These are phyloP conservation scores for Erinaceus europaeus DNA, from an alignment of 2,113 vertebrate species.

Conservation along the genomic window DNA sequence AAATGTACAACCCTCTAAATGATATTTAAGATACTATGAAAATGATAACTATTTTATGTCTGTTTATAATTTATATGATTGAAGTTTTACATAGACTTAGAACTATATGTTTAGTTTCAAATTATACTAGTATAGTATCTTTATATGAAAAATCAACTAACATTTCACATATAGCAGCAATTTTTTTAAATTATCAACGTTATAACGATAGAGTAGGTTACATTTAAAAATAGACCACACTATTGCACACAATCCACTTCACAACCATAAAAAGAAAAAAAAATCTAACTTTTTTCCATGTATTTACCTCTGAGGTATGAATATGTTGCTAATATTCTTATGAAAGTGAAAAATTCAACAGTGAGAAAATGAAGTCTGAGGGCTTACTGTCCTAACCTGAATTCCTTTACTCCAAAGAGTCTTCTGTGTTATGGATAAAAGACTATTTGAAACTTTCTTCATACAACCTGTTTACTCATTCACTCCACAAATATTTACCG, in stretches of 20 bases:
- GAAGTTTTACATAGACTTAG: background rate
- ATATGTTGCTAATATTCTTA: background rate
- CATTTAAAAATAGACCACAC: background rate
- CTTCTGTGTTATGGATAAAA: background rate
- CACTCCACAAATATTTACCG: constrained; percentile 50
- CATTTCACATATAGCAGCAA: background rate
- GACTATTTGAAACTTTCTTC: constrained; percentile 4
- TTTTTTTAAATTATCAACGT: background rate
- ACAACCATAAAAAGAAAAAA: background rate
- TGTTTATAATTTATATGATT: background rate
- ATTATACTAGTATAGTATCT: background rate
- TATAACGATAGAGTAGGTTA: background rate
- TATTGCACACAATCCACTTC: background rate
- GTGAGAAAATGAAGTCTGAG: constrained; percentile 10
- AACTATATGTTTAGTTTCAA: background rate
- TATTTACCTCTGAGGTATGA: background rate
- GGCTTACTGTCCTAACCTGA: background rate
- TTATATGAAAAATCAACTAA: background rate
- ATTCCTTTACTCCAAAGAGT: constrained; percentile 9
- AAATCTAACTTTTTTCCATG: background rate
- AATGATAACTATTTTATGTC: background rate
- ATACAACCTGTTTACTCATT: background rate
- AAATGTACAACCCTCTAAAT: background rate
- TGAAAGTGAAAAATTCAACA: background rate
- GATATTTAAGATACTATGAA: background rate